Conservation (phyloP, 1,140 invertebrate genomes). For the Rhyacophila brunnea region DNA sequence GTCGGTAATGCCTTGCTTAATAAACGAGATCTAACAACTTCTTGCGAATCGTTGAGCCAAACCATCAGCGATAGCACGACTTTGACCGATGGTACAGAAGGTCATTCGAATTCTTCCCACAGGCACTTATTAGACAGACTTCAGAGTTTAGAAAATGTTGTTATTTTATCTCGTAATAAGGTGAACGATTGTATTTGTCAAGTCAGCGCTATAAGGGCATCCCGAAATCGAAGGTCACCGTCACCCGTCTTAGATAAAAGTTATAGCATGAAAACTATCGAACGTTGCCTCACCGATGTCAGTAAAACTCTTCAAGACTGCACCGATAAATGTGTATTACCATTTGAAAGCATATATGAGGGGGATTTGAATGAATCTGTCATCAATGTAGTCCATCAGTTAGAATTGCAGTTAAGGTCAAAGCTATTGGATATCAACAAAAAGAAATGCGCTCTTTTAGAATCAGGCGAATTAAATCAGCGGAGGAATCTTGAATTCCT, state of each 20-base stretch:
- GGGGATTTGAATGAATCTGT: conserved; percentile 58
- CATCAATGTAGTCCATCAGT: conserved; percentile 60
- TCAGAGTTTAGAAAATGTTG: conserved; percentile 58
- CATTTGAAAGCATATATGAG: conserved; percentile 44
- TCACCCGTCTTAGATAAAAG: conserved; percentile 60
- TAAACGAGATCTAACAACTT: conserved; percentile 50
- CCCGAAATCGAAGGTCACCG: conserved; percentile 55
- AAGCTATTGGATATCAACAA: conserved; percentile 66
- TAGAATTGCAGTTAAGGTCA: conserved; percentile 62
- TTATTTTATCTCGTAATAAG: conserved; percentile 56
- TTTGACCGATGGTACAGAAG: conserved; percentile 42
- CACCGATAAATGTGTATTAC: conserved; percentile 55
- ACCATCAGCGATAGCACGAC: conserved; percentile 42
- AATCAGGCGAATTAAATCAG: conserved; percentile 63
- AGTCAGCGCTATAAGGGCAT: conserved; percentile 55
- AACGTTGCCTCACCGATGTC: conserved; percentile 59
- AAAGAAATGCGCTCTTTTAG: conserved; percentile 59
- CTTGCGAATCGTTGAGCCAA: conserved; percentile 55
- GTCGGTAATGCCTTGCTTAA: conserved; percentile 60
- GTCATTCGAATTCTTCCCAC: conserved; percentile 39
- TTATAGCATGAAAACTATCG: conserved; percentile 58
- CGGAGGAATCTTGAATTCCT: conserved; percentile 66
- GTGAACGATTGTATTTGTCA: conserved; percentile 55
- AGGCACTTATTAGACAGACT: conserved; percentile 56
- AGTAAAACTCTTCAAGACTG: conserved; percentile 57